Base-by-base conservation (phyloP, 2,113 vertebrate species). In the Peromyscus maniculatus region DNA sequence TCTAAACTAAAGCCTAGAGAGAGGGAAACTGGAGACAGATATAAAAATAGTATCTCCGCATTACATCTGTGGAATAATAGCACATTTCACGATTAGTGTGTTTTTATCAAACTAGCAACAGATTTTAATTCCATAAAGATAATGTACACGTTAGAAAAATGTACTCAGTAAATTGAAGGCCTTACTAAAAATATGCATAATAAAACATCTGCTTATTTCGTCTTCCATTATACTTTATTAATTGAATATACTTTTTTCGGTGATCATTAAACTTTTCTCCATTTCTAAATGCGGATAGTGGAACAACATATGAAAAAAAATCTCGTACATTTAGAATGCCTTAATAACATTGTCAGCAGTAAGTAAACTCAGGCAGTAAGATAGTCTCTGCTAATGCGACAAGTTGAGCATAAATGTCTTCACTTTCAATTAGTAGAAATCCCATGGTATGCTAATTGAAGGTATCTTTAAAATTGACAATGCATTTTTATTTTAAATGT, bases 381-480 rank as follows among this genome's bases (percentile, higher is more conserved):
- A 67, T 26, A 72, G 8, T 86, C 69, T 72, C 1, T 55, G 8
- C 89, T 75, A 9, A 46, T 66, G 33, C 55, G 52, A 89, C 5
- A 55, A 91, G 77, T 7, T 62, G 0, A 91, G 22, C 12, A 87
- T 82, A 67, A 33, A 55, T 94, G 77, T 94, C 8, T n/a, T 49
- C 77, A 77, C 31, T 91, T 96, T 96, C 82, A 94, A 87, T 52
- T 21, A 64, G 12, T 1, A 26, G n/a, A 75, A 86, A 86, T 89
- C 4, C 36, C 55, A 8, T 79, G 24, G 3, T 82, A 6, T 5
- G 49, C 5, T 71, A 86, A 82, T 69, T 74, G 57, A 95, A n/a
- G 4, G 22, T 43, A 64, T 77, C 78, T 91, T 74, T 19, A 86
- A 74, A 69, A n/a, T 15, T 89, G 12, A 22, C 79, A 83, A 16